Conservation (phyloP, 2,113 vertebrate genomes). For the Willisornis vidua region DNA sequence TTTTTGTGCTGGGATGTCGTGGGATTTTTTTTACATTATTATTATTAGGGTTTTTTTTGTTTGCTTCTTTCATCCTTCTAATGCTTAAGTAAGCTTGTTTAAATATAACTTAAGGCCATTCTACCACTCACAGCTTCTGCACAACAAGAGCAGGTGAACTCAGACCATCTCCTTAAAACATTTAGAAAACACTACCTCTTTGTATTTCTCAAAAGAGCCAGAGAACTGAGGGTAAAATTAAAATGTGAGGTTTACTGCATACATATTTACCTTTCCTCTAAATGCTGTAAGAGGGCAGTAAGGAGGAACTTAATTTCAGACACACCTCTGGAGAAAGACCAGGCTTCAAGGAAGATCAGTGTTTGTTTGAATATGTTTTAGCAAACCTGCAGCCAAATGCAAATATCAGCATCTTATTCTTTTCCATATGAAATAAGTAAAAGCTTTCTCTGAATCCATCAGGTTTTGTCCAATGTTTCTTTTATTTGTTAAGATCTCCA, state of each 20-base stretch:
- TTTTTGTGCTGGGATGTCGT: not conserved
- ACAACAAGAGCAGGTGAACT: not conserved
- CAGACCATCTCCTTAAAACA: not conserved
- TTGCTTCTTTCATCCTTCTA: not conserved
- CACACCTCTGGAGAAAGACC: not conserved
- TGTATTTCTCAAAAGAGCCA: not conserved
- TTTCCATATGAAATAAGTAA: not conserved
- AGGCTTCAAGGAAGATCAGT: not conserved
- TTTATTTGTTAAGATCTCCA: not conserved
- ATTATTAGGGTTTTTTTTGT: not conserved
- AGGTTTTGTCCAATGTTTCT: not conserved
- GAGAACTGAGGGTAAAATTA: not conserved
- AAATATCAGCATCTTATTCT: not conserved
- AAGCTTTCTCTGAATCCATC: not conserved
- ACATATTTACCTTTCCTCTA: not conserved
- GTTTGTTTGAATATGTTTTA: not conserved
- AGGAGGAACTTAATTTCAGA: not conserved
- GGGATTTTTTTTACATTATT: not conserved
- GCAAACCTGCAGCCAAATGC: not conserved
- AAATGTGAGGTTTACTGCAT: not conserved
- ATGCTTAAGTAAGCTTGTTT: not conserved
- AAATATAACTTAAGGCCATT: not conserved
- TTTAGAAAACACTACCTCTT: not conserved
- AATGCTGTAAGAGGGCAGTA: not conserved
- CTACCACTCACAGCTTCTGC: not conserved